phyloP scores from a whole-genome alignment of 2,888 invertebrate species.

The Pinctada fucata region DNA sequence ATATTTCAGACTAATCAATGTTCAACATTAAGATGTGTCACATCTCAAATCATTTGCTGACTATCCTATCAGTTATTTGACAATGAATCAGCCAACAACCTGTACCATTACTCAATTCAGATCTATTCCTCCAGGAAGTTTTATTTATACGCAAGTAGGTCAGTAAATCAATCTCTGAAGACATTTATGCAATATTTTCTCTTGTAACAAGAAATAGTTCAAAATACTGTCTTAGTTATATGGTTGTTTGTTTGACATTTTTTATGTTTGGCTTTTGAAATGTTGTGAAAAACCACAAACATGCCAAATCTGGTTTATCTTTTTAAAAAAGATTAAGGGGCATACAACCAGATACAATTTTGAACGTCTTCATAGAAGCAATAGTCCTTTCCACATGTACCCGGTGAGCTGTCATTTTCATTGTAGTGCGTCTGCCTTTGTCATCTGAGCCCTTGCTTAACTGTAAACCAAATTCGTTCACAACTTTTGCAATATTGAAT shows the following conservation, averaged over 20 bases:
- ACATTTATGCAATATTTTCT: too few species aligned
- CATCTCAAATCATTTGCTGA: neutral
- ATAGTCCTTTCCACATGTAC: conserved; percentile 38
- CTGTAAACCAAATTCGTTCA: too few species aligned
- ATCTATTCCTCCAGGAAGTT: neutral
- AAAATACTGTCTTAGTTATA: too few species aligned
- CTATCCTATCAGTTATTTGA: neutral
- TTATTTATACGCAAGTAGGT: neutral
- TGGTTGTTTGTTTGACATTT: neutral
- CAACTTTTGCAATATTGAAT: too few species aligned
- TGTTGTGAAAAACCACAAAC: conserved; percentile 27
- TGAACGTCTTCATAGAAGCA: conserved; percentile 26
- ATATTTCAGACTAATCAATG: neutral
- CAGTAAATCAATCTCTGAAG: too few species aligned
- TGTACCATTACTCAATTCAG: neutral
- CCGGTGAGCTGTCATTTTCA: conserved; percentile 30
- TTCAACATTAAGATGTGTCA: neutral
- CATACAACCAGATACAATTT: conserved; percentile 8
- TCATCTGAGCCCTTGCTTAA: too few species aligned
- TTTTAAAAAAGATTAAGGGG: neutral
- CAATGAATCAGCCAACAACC: neutral
- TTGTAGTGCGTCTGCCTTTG: conserved; percentile 1
- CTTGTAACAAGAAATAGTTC: too few species aligned
- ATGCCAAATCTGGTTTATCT: conserved; percentile 26
- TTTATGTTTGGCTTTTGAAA: conserved; percentile 9